Base-by-base conservation (phyloP, 2,113 vertebrate genomes). In the Aleadryas rufinucha region DNA sequence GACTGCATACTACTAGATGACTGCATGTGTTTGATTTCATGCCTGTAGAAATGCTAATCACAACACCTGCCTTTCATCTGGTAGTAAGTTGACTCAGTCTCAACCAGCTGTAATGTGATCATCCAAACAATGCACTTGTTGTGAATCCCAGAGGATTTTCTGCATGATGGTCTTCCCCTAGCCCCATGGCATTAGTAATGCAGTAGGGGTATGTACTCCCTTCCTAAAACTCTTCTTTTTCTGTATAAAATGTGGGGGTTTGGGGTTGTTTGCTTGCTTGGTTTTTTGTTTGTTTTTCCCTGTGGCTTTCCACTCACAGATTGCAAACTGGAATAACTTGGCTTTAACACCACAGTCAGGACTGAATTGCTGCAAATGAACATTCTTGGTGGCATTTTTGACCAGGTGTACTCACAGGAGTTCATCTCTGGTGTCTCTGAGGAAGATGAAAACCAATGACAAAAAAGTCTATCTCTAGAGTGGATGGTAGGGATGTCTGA, bases 201-300 rank as follows among this genome's bases (percentile, higher is more conserved):
- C 16, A 57, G 17, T 9, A 50, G n/a, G 16, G 6, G 4, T 41
- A 49, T 11, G 14, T 37, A 41, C 13, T 75, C 2, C 18, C 3
- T 63, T 66, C n/a, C 13, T 23, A 4, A 57, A 70, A 56, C 31
- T 42, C 13, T 53, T 50, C 7, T 33, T 87, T 87, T 69, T 42
- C 19, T 79, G 2, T 39, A 33, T 13, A 65, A 16, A 12, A 6
- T n/a, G 33, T 6, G 27, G 22, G 3, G 3, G 0, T 2, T 35
- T 31, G 22, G 4, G 15, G 16, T 81, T 45, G 24, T 41, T 84
- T 33, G 8, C 7, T 68, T 52, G 7, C 10, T 79, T 47, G 11
- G 4, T 63, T 64, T 20, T 37, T 16, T 35, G 13, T 23, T 39
- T 75, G 3, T 7, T 28, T 74, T n/a, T 9, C 21, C 3, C 18